Evolutionary conservation across 2,113 vertebrate genomes (phyloP).

Genomic region (Lampris megalopsis): DNA sequence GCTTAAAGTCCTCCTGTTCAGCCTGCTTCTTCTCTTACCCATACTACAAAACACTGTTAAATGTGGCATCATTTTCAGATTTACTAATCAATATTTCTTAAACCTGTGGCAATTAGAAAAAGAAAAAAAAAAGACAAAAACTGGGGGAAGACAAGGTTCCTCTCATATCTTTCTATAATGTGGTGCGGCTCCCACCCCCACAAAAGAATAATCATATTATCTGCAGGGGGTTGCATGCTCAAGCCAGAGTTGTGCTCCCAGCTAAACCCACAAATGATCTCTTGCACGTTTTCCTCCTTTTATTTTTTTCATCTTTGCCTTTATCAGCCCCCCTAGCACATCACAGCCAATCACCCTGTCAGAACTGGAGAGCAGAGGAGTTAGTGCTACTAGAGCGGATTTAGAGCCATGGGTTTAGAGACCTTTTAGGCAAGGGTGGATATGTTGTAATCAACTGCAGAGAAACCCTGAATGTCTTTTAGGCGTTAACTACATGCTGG

Average conservation of each 20-base stretch:
- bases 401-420: slow-evolving; percentile 71
- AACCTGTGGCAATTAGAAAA: slow-evolving; percentile 44
- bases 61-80: slow-evolving; percentile 63
- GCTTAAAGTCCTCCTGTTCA: slow-evolving; percentile 49
- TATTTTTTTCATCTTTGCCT: slow-evolving; percentile 51
- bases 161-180: slow-evolving; percentile 72
- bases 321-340: slow-evolving; percentile 44
- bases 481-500: too few relatives aligned
- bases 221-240: slow-evolving; percentile 64
- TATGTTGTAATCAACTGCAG: slow-evolving; percentile 10
- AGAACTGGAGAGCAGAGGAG: slow-evolving; percentile 28
- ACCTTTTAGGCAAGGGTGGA: slow-evolving; percentile 68
- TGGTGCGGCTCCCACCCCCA: slow-evolving; percentile 39
- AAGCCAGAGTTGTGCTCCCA: slow-evolving; percentile 73
- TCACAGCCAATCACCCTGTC: slow-evolving; percentile 67
- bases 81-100: slow-evolving; percentile 77
- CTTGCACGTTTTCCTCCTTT: slow-evolving; percentile 58
- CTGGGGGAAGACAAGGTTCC: slow-evolving; percentile 55
- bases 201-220: slow-evolving; percentile 79
- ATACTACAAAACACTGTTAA: slow-evolving; percentile 61
- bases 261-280: slow-evolving; percentile 82
- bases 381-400: slow-evolving; percentile 70
- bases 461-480: too few relatives aligned
- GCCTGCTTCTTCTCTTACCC: slow-evolving; percentile 59
- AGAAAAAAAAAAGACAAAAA: slow-evolving; percentile 26